Base-by-base conservation (phyloP, 1,140 invertebrate genomes). In the Pachypsylla venusta region DNA sequence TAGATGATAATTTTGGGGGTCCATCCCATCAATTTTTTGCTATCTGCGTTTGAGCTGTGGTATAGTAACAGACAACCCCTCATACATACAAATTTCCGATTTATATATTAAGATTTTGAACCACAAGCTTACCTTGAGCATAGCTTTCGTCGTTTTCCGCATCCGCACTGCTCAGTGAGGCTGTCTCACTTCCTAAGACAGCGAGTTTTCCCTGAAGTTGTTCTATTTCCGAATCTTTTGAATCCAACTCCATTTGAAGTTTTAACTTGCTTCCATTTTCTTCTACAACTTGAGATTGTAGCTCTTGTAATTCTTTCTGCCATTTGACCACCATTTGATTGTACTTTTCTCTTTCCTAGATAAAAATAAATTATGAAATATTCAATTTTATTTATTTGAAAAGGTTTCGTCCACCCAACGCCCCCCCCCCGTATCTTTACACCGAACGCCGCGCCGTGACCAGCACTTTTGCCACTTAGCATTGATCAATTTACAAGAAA, bases 151-250 rank as follows among this genome's bases (percentile, higher is more conserved):
- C 87, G 60, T 84, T 85, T 64, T 89, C 87, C 56, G 87, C 87
- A 66, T 92, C 89, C 4, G 88, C 86, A 24, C 90, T 94, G 58
- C 87, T 90, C 26, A 94, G 77, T 7, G 89, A 94, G 1, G 86
- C 87, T 0, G 89, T 92, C 72, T 96, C 92, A 66, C 84, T 86
- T 58, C 83, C 87, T 20, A 87, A 69, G 3, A 79, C 76, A 0
- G 80, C 78, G 54, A 93, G 76, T 69, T 89, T 91, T 69, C 85
- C 81, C 69, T 88, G 83, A 14, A 98, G 73, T 64, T 91, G 84
- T 74, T 97, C 93, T 61, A 96, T 93, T 73, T 97, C 93, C 1
- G 85, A 90, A 70, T 96, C 93, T 72, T 97, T 97, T 62, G 89
- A 89, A 70, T 96, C 93, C 24, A 92, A 75, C 74, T 98, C 93